These are phyloP conservation scores for Meloidogyne hapla DNA, from an alignment of 1,140 invertebrate genomes.

Conservation along the genomic window DNA sequence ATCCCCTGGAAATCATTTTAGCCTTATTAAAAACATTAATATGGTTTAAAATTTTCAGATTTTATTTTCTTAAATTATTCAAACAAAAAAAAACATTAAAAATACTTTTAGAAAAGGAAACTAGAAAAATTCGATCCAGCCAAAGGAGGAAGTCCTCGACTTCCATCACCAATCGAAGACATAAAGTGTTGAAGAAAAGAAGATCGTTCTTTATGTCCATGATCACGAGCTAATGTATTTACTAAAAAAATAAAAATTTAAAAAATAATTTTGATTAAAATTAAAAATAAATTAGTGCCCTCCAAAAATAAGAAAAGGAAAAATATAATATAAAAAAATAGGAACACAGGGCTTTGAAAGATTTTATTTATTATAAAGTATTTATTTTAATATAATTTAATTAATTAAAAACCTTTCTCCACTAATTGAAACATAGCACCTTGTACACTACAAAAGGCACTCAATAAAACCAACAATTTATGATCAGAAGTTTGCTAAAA, in stretches of 20 bases:
- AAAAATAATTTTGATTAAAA: too few species aligned
- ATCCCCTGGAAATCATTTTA: too few species aligned
- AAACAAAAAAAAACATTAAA: neutral
- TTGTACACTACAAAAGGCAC: constrained; percentile 36
- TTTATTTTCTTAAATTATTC: neutral
- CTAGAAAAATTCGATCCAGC: neutral
- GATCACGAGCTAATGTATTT: neutral
- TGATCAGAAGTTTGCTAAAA: constrained; percentile 40
- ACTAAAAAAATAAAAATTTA: neutral
- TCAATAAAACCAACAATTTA: constrained; percentile 44
- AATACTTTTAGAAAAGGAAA: neutral
- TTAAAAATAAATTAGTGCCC: too few species aligned
- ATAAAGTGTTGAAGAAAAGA: neutral
- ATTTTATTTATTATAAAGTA: too few species aligned
- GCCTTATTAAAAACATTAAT: too few species aligned
- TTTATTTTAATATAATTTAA: too few species aligned
- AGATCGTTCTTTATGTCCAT: neutral
- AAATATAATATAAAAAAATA: too few species aligned
- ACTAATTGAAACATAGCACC: constrained; percentile 23
- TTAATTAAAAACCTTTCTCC: neutral
- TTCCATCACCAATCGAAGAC: neutral
- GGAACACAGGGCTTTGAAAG: too few species aligned
- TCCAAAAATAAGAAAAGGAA: too few species aligned
- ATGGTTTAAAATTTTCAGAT: too few species aligned
- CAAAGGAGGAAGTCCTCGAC: neutral